A percentile compares a stretch with the other conserved stretches of the same genome.
Evolutionary conservation across 2,113 vertebrate species (phyloP).

Genomic region (Istiophorus platypterus): DNA sequence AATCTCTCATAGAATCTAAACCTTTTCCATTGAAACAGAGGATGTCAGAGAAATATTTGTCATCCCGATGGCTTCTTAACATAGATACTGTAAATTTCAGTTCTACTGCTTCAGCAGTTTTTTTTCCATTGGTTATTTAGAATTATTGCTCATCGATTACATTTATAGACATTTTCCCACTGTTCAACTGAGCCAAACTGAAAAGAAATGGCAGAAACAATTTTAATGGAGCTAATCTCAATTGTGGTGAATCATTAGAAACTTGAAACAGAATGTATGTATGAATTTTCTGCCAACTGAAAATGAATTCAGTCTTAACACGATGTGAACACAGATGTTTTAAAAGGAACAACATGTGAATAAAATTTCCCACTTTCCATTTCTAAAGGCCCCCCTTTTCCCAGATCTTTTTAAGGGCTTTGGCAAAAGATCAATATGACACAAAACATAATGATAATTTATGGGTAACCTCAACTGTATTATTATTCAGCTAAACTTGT

Average conservation of each 20-base stretch:
- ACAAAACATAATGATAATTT: background rate
- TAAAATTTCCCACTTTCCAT: background rate
- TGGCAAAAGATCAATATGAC: too few relatives aligned
- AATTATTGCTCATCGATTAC: background rate
- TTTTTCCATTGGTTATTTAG: background rate
- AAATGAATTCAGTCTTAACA: background rate
- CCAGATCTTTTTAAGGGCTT: background rate
- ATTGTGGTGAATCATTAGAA: background rate
- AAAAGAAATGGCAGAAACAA: background rate
- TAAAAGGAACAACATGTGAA: background rate
- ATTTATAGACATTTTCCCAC: too few relatives aligned
- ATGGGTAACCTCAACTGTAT: background rate
- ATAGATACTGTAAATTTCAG: background rate
- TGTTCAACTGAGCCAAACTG: background rate
- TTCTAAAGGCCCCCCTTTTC: background rate
- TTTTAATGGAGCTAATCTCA: constrained; percentile 1
- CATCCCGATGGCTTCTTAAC: background rate
- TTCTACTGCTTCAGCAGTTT: background rate
- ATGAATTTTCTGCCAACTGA: background rate
- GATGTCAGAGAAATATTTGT: background rate
- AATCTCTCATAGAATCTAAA: background rate
- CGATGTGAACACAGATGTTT: background rate
- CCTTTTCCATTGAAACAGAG: background rate
- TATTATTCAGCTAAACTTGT: background rate
- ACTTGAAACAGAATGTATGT: background rate